Percentiles rank a stretch among this genome's conserved stretches.
Conservation (phyloP, 2,113 vertebrate genomes). For the Empidonax alnorum region DNA sequence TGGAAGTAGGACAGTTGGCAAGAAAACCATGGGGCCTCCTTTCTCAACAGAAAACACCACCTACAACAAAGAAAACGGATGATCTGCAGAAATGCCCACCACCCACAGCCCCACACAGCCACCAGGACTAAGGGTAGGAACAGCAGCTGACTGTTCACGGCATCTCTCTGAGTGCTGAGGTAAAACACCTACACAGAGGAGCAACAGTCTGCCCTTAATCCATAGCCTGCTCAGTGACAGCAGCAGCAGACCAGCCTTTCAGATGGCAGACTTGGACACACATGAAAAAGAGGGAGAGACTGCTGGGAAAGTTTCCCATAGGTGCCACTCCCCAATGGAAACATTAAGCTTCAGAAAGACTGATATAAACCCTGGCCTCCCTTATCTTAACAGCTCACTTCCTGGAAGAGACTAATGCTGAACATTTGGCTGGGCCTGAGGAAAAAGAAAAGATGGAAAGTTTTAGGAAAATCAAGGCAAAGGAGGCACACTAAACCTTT, state of each 20-base stretch:
- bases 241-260: neutral
- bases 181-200: neutral
- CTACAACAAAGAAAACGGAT: neutral
- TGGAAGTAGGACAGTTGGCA: neutral
- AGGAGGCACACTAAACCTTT: neutral
- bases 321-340: neutral
- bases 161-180: neutral
- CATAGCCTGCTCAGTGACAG: neutral
- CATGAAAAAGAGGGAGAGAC: rapidly evolving
- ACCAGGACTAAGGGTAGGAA: neutral
- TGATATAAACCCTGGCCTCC: neutral
- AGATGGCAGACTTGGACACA: neutral
- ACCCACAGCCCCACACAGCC: neutral
- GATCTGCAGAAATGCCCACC: neutral
- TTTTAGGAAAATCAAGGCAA: neutral
- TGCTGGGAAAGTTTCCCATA: neutral
- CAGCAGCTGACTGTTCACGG: neutral
- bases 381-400: neutral
- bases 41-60: neutral
- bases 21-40: neutral
- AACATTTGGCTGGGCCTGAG: neutral
- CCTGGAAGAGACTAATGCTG: neutral
- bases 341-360: neutral
- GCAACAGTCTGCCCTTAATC: neutral
- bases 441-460: neutral